Evolutionary conservation across 2,888 invertebrate species (phyloP).

Genomic region (Strigamia maritima): DNA sequence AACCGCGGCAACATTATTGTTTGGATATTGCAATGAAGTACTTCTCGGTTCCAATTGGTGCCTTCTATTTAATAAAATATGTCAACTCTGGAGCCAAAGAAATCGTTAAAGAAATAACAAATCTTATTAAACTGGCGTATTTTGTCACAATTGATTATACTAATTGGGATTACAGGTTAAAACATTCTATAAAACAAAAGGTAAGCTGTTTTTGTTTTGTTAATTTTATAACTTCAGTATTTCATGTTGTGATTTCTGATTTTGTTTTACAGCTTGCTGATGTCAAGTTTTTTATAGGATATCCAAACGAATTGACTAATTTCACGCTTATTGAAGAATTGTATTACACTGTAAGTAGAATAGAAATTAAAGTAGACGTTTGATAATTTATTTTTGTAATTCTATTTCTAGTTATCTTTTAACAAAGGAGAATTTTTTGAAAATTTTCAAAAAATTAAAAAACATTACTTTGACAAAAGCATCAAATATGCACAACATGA

Average conservation of each 20-base stretch:
- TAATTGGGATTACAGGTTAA: neutral
- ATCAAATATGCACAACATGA: neutral
- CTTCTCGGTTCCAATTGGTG: conserved; percentile 11
- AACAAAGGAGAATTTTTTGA: conserved; percentile 11
- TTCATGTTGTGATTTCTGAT: no score
- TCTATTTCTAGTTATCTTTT: neutral
- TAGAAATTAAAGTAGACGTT: neutral
- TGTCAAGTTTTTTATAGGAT: neutral
- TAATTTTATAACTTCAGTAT: neutral
- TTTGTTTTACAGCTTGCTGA: neutral
- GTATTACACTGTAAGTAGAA: neutral
- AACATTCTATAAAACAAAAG: neutral
- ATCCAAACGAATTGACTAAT: conserved; percentile 15
- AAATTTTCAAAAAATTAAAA: conserved; percentile 17
- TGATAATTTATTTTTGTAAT: neutral
- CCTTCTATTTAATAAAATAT: conserved; percentile 19
- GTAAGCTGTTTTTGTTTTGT: neutral
- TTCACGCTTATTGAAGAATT: neutral
- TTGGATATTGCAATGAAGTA: conserved; percentile 17
- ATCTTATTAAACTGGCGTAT: neutral
- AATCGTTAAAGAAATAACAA: neutral
- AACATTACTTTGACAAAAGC: conserved; percentile 24
- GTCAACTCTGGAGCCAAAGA: neutral
- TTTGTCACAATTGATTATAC: neutral
- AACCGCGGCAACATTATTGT: neutral